Evolutionary conservation across 2,888 invertebrate species (phyloP), one percentile per base, ranked within the genome.

Genomic region (Scaeva pyrastri): DNA sequence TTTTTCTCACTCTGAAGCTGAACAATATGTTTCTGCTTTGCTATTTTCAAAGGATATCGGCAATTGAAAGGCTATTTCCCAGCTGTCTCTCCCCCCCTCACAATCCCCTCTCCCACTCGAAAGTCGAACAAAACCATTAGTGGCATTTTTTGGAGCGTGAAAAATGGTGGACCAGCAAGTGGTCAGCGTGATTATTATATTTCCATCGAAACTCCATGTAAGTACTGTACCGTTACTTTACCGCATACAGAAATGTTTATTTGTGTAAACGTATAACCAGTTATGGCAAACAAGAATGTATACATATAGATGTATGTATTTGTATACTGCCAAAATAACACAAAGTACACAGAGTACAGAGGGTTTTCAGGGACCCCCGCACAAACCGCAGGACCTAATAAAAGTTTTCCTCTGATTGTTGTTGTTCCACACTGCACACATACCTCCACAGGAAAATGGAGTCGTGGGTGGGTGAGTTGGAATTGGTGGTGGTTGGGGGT

Each of bases 151-250:
- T 26, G 50, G 31, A 31, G 45, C 58, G 58, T 36, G 39, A 68
- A 76, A 55, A 39, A 58, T 56, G 39, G 45, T 48, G 62, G 19
- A 39, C 52, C 62, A 74, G 74, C 60, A 55, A 70, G 56, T 70
- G 75, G 62, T 56, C 62, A 55, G 55, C 75, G 62, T 75, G 62
- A 81, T 76, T 75, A 71, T 81, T 76, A 76, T 71, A 76, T 58
- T 64, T 71, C 64, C 64, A 56, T 71, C 71, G 39, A 71, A 39
- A 11, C 14, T 8, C 36, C 14, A 26, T n/a, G n/a, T n/a, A n/a
- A n/a, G n/a, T n/a, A n/a, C n/a, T n/a, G n/a, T n/a, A n/a, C n/a
- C n/a, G n/a, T n/a, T n/a, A n/a, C n/a, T n/a, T n/a, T n/a, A 5
- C 10, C 12, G 2, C 43, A 70, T 71, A 48, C 56, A 64, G 60